Evolutionary conservation across 2,888 invertebrate genomes (phyloP).

Genomic region (Calliphora vomitoria): DNA sequence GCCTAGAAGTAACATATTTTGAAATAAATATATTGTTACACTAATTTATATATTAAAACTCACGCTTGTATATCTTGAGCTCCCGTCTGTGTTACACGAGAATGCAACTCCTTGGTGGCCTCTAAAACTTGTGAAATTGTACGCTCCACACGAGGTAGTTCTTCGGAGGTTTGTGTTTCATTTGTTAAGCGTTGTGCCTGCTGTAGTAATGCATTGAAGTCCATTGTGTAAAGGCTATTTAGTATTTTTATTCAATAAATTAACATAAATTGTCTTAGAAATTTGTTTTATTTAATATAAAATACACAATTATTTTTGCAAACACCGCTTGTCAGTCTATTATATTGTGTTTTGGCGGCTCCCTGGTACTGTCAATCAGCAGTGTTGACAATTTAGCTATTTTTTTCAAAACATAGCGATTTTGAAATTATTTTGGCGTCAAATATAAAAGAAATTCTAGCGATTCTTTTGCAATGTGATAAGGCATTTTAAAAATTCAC

Average conservation of each 20-base stretch:
- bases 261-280: not conserved
- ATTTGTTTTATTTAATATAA: slow-evolving; percentile 11
- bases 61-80: slow-evolving; percentile 95
- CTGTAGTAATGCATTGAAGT: slow-evolving; percentile 94
- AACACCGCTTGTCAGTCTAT: slow-evolving; percentile 17
- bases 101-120: slow-evolving; percentile 94
- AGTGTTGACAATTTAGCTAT: not conserved
- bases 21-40: not conserved
- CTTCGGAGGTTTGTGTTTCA: slow-evolving; percentile 94
- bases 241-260: slow-evolving; percentile 23
- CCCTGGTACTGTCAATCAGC: not conserved
- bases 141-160: slow-evolving; percentile 93
- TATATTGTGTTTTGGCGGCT: slow-evolving; percentile 63
- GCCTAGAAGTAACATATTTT: slow-evolving; percentile 85
- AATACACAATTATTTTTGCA: slow-evolving; percentile 27
- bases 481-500: too few species aligned
- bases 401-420: too few species aligned
- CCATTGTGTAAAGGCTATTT: slow-evolving; percentile 83
- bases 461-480: too few species aligned
- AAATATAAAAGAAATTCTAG: too few species aligned
- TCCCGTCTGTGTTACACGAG: slow-evolving; percentile 93
- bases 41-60: slow-evolving; percentile 63
- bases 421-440: too few species aligned
- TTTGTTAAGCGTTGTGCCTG: slow-evolving; percentile 96
- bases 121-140: slow-evolving; percentile 96